Base-by-base conservation (phyloP, 2,888 invertebrate species). In the Pterostichus niger region DNA sequence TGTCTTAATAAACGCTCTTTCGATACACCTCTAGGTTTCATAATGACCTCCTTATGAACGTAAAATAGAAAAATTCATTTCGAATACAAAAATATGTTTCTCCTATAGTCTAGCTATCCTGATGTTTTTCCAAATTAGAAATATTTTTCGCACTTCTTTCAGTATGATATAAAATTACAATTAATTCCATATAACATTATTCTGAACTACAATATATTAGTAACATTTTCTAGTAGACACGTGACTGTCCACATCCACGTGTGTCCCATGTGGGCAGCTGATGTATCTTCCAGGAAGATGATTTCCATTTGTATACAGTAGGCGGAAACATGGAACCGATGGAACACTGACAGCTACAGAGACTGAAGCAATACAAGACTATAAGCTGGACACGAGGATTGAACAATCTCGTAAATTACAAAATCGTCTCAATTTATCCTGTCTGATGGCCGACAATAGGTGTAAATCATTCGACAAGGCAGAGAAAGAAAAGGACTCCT, bases 281-380 rank as follows among this genome's bases (percentile, higher is more conserved):
- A 71, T 71, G 68, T 71, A 71, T 71, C 81, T 71, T 73, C 81
- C 73, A 81, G 81, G 81, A 81, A 81, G 81, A 81, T 73, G 81
- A 56, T 81, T 81, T 81, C 68, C 81, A 81, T 81, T 81, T 81
- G 81, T 81, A 71, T 56, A 71, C 81, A 81, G 81, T 81, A 81
- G 81, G 81, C 81, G 81, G 73, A 81, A 81, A 71, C 68, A 71
- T 71, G 68, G 44, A 33, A 24, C 59, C 6, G 0, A 40, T 40
- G 40, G 40, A 40, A 9, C 56, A 56, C 56, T 44, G 68, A 71
- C 56, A 40, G 33, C 81, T 17, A n/a, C 56, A 73, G 35, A 40
- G 24, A 35, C 80, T 49, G 49, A 17, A n/a, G 11, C 6, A 11
- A 24, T 24, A 11, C 59, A 59, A 59, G 59, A 49, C 49, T 49